Percentiles rank a stretch among this genome's conserved stretches.
These are phyloP conservation scores for Scotopteryx bipunctaria DNA, from an alignment of 2,888 invertebrate species.

Conservation along the genomic window DNA sequence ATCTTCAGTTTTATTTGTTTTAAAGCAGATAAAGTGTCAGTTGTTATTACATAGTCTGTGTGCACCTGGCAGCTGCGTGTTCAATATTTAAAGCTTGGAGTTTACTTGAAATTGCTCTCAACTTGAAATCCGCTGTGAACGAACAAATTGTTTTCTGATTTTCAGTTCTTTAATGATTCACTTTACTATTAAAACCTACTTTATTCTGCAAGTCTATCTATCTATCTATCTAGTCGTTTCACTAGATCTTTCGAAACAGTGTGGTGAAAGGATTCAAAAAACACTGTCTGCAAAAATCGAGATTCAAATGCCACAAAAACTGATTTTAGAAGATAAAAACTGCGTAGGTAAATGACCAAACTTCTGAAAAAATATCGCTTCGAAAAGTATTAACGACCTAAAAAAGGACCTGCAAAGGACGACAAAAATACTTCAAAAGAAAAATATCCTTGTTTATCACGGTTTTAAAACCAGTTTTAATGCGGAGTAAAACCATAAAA, in stretches of 20 bases:
- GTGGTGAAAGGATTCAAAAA: no score
- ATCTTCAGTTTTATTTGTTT: conserved; percentile 1
- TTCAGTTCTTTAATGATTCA: no score
- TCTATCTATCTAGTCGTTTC: no score
- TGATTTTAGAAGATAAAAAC: background rate
- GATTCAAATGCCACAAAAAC: background rate
- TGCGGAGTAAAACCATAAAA: conserved; percentile 19
- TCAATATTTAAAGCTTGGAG: no score
- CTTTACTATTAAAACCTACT: no score
- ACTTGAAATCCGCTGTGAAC: no score
- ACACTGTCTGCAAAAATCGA: background rate
- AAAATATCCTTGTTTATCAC: conserved; percentile 14
- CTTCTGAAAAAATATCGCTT: background rate
- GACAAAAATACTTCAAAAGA: conserved; percentile 5
- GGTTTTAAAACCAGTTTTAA: conserved; percentile 16
- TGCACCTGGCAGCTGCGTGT: no score
- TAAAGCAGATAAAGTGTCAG: background rate
- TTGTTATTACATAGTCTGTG: background rate
- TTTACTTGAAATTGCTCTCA: no score
- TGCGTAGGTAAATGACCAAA: background rate
- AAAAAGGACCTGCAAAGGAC: background rate
- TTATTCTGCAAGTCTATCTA: no score
- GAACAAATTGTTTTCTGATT: no score
- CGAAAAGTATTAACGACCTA: background rate
- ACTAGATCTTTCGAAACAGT: no score